Percentiles rank a stretch among this genome's conserved stretches.
Conservation (phyloP, 2,888 invertebrate species). For the Cordilura impudica region DNA sequence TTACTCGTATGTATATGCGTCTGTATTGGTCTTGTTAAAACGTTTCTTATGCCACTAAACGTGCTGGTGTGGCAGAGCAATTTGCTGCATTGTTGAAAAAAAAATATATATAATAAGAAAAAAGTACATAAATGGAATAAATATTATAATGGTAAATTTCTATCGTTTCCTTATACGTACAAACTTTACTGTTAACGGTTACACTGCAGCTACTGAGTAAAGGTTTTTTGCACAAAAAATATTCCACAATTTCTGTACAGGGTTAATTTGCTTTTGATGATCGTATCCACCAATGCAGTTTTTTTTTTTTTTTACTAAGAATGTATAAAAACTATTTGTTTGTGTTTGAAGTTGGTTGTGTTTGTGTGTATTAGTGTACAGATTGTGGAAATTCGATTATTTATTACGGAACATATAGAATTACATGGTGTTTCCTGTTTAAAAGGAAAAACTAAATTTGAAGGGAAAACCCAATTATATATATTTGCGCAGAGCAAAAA, state of each 20-base stretch:
- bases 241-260: slow-evolving; percentile 27
- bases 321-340: no score
- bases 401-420: slow-evolving; percentile 65
- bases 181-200: background rate
- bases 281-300: slow-evolving; percentile 37
- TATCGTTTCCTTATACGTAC: slow-evolving; percentile 34
- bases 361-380: slow-evolving; percentile 42
- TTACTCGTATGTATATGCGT: background rate
- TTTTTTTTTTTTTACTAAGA: slow-evolving; percentile 21
- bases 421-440: slow-evolving; percentile 69
- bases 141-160: slow-evolving; percentile 49
- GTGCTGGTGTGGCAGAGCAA: slow-evolving; percentile 58
- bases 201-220: slow-evolving; percentile 1
- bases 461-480: slow-evolving; percentile 30
- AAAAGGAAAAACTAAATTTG: slow-evolving; percentile 17
- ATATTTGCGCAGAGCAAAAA: background rate
- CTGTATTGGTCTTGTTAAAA: slow-evolving; percentile 23
- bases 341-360: no score
- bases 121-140: slow-evolving; percentile 37
- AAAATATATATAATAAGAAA: background rate
- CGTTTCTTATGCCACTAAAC: slow-evolving; percentile 36
- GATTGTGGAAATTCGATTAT: slow-evolving; percentile 73
- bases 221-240: background rate
- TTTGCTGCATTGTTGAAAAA: slow-evolving; percentile 38
- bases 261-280: slow-evolving; percentile 58